Conservation (phyloP, 2,888 invertebrate species). For the Athalia rosae region DNA sequence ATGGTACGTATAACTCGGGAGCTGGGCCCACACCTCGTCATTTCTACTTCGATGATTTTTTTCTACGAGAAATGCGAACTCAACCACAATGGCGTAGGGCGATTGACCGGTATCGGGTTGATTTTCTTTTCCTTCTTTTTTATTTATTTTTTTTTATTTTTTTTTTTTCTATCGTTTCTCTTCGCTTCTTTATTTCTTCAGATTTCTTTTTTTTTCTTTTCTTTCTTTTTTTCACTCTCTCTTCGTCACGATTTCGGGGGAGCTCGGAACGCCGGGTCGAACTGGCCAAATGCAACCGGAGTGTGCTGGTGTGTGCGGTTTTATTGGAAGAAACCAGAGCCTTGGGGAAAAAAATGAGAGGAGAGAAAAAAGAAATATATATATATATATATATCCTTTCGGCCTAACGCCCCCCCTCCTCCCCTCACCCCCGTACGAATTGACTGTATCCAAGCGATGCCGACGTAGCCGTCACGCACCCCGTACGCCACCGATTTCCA, state of each 20-base stretch:
- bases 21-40: slow-evolving; percentile 26
- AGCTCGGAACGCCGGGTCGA: slow-evolving; percentile 45
- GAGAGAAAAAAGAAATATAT: no score
- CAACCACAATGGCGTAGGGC: slow-evolving; percentile 55
- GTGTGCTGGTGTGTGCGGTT: slow-evolving; percentile 46
- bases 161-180: not conserved
- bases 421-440: slow-evolving; percentile 15
- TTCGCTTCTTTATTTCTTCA: not conserved
- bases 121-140: slow-evolving; percentile 50
- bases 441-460: not conserved
- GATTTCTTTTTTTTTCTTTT: not conserved
- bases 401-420: slow-evolving; percentile 43
- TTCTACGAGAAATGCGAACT: not conserved
- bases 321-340: slow-evolving; percentile 45
- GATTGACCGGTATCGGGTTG: slow-evolving; percentile 46
- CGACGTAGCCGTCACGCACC: slow-evolving; percentile 17
- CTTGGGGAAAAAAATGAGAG: slow-evolving; percentile 5
- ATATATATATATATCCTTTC: not conserved
- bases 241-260: slow-evolving; percentile 46
- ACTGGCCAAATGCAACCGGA: slow-evolving; percentile 17
- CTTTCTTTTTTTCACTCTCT: slow-evolving; percentile 41
- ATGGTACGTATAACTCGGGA: not conserved
- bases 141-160: not conserved
- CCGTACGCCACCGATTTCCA: not conserved
- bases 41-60: slow-evolving; percentile 20